Evolutionary conservation across 1,140 invertebrate genomes (phyloP).

Genomic region (Meloidogyne chitwoodi): DNA sequence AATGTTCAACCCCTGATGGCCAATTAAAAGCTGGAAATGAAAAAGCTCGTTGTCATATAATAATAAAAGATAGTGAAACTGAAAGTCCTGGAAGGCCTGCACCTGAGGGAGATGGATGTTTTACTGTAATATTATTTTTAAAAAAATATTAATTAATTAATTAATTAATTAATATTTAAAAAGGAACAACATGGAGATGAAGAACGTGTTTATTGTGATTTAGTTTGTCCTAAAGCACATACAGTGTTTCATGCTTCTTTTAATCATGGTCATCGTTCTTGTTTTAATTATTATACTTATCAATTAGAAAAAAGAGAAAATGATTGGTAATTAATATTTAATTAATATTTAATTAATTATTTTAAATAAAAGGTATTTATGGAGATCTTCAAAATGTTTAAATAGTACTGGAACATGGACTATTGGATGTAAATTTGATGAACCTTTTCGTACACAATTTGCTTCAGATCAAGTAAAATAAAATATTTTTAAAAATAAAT

Average conservation of each 20-base stretch:
- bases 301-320: slow-evolving; percentile 50
- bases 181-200: slow-evolving; percentile 55
- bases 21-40: slow-evolving; percentile 50
- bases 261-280: slow-evolving; percentile 54
- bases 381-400: slow-evolving; percentile 57
- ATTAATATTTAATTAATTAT: neutral
- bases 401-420: slow-evolving; percentile 55
- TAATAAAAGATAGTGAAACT: slow-evolving; percentile 53
- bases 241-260: slow-evolving; percentile 58
- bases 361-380: slow-evolving; percentile 40
- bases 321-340: slow-evolving; percentile 31
- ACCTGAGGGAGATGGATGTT: slow-evolving; percentile 59
- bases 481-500: no score
- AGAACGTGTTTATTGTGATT: slow-evolving; percentile 57
- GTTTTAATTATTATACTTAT: slow-evolving; percentile 59
- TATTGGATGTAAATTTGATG: slow-evolving; percentile 59
- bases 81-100: slow-evolving; percentile 53
- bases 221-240: slow-evolving; percentile 58
- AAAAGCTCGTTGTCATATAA: slow-evolving; percentile 52
- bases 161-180: no score
- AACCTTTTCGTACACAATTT: slow-evolving; percentile 59
- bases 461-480: slow-evolving; percentile 38
- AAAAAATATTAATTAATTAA: neutral
- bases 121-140: slow-evolving; percentile 23
- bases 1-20: slow-evolving; percentile 57